phyloP scores from a whole-genome alignment of 2,888 invertebrate species.

The Neocrepidodera transversa region DNA sequence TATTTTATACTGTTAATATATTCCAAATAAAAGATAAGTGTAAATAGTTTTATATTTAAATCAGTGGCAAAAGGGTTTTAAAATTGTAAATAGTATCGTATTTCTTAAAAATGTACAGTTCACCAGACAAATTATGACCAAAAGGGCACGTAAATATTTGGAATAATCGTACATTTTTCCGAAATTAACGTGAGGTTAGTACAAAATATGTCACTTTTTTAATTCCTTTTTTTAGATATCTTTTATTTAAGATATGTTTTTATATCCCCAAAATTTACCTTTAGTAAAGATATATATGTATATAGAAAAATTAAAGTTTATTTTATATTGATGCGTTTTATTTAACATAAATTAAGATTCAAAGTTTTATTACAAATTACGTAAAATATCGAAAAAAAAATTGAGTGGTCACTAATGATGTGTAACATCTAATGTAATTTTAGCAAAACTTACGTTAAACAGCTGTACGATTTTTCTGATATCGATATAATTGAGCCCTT shows the following conservation, averaged over 20 bases:
- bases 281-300: slow-evolving; percentile 1
- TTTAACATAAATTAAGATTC: not conserved
- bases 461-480: no score
- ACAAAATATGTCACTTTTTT: slow-evolving; percentile 51
- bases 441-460: no score
- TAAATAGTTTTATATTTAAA: slow-evolving; percentile 37
- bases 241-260: not conserved
- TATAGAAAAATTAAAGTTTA: not conserved
- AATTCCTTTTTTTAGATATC: slow-evolving; percentile 32
- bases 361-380: no score
- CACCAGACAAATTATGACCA: no score
- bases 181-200: slow-evolving; percentile 50
- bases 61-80: slow-evolving; percentile 47
- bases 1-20: slow-evolving; percentile 42
- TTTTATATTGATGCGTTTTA: not conserved
- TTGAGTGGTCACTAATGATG: no score
- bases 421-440: no score
- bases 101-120: slow-evolving; percentile 37
- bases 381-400: no score
- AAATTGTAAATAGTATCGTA: slow-evolving; percentile 44
- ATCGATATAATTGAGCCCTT: no score
- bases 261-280: not conserved
- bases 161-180: slow-evolving; percentile 33
- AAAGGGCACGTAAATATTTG: no score
- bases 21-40: slow-evolving; percentile 41